Evolutionary conservation across 1,140 invertebrate species (phyloP).

Genomic region (Scaptomyza hsui): DNA sequence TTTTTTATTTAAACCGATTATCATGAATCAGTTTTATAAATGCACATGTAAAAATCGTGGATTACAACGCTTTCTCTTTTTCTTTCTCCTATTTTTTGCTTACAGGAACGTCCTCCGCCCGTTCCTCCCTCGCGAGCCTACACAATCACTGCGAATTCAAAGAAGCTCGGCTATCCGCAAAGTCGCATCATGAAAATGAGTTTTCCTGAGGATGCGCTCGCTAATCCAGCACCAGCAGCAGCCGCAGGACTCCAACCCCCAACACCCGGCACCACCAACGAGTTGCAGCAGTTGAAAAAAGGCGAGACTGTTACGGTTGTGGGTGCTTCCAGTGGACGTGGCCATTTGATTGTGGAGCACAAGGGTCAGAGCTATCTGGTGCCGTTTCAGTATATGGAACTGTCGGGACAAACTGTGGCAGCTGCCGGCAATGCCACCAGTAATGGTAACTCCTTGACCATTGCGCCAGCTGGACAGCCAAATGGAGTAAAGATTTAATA

Average conservation of each 20-base stretch:
- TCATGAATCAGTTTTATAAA: slow-evolving; percentile 1
- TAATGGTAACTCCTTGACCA: slow-evolving; percentile 15
- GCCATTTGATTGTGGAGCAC: slow-evolving; percentile 93
- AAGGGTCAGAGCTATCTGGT: slow-evolving; percentile 92
- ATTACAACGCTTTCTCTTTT: background rate
- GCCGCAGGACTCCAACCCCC: slow-evolving; percentile 7
- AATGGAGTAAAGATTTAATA: slow-evolving; percentile 61
- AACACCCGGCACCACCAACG: slow-evolving; percentile 18
- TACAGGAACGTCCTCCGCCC: slow-evolving; percentile 93
- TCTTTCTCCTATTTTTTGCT: background rate
- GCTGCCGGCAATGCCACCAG: slow-evolving; percentile 30
- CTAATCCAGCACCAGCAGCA: slow-evolving; percentile 84
- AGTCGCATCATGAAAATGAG: slow-evolving; percentile 95
- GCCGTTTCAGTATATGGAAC: slow-evolving; percentile 92
- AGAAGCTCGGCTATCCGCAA: slow-evolving; percentile 96
- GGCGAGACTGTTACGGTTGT: slow-evolving; percentile 93
- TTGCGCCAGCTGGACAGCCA: slow-evolving; percentile 20
- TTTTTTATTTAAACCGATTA: background rate
- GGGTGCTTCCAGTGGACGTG: slow-evolving; percentile 91
- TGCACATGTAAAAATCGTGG: slow-evolving; percentile 1
- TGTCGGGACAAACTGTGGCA: slow-evolving; percentile 29
- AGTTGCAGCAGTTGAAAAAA: slow-evolving; percentile 86
- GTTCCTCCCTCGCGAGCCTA: slow-evolving; percentile 95
- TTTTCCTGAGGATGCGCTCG: slow-evolving; percentile 88
- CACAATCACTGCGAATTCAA: slow-evolving; percentile 95